Percentiles rank a stretch among this genome's conserved stretches.
Conservation (phyloP, 2,797 vertebrate genomes). For the Poeciliopsis turneri region DNA sequence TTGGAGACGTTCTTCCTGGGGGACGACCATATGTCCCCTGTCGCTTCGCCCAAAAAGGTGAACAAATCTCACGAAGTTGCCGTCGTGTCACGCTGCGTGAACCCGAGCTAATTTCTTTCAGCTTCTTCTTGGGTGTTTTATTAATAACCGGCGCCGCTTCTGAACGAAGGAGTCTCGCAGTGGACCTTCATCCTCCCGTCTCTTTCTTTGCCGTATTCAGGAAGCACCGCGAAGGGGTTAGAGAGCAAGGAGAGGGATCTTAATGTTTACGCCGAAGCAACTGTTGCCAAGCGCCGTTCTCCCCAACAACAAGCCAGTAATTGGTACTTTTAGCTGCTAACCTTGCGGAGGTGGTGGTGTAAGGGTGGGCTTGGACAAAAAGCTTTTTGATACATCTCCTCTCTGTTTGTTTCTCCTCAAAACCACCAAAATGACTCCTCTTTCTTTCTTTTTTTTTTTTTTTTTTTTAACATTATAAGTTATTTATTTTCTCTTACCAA, state of each 20-base stretch:
- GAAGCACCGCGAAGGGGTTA: constrained; percentile 42
- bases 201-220: constrained; percentile 25
- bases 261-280: constrained; percentile 71
- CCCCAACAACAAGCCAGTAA: constrained; percentile 78
- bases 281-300: constrained; percentile 80
- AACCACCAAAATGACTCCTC: constrained; percentile 24
- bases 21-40: constrained; percentile 65
- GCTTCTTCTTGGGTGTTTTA: constrained; percentile 41
- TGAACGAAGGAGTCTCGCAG: constrained; percentile 64
- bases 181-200: constrained; percentile 31
- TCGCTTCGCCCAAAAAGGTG: constrained; percentile 55
- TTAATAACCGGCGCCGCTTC: constrained; percentile 74
- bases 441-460: constrained; percentile 7
- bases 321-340: constrained; percentile 81
- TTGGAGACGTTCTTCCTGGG: constrained; percentile 54
- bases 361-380: constrained; percentile 70
- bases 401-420: constrained; percentile 47
- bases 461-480: neutral
- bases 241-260: constrained; percentile 54
- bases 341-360: constrained; percentile 75
- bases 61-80: constrained; percentile 43
- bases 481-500: constrained; percentile 22
- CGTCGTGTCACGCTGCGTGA: constrained; percentile 26
- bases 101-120: constrained; percentile 31
- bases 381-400: constrained; percentile 74